A percentile compares a stretch with the other conserved stretches of the same genome.
These are phyloP conservation scores for Polydrusus tereticollis DNA, from an alignment of 2,888 invertebrate genomes.

Conservation along the genomic window DNA sequence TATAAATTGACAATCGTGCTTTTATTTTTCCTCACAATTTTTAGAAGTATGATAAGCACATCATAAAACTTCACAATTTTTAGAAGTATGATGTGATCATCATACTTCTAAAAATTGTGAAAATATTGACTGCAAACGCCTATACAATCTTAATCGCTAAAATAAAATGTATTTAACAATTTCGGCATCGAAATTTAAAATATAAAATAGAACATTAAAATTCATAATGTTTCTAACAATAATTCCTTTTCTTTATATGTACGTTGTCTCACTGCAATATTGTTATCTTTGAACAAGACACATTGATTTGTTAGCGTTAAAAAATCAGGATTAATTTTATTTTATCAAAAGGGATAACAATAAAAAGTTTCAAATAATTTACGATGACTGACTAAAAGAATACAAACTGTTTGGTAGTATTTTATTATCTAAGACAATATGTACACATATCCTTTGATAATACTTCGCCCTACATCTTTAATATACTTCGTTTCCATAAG, in stretches of 20 bases:
- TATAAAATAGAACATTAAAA: no score
- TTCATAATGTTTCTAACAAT: no score
- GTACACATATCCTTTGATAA: constrained; percentile 29
- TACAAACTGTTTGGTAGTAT: neutral
- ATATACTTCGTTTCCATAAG: constrained; percentile 17
- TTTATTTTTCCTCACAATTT: neutral
- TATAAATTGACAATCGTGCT: no score
- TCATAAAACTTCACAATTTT: neutral
- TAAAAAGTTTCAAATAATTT: neutral
- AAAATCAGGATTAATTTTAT: neutral
- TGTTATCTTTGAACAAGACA: no score
- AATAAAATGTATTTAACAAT: no score
- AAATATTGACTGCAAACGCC: no score
- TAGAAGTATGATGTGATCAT: neutral
- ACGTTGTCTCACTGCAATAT: no score
- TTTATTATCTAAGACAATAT: constrained; percentile 34
- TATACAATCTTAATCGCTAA: no score
- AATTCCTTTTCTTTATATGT: neutral
- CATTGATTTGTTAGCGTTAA: neutral
- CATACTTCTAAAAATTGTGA: neutral
- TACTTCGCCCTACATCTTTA: constrained; percentile 5
- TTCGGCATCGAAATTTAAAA: no score
- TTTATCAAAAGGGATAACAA: neutral
- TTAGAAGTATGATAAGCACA: neutral
- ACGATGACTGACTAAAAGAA: neutral